Evolutionary conservation across 2,888 invertebrate genomes (phyloP), one percentile per base, ranked within the genome.

Genomic region (Sussaba pulchella): DNA sequence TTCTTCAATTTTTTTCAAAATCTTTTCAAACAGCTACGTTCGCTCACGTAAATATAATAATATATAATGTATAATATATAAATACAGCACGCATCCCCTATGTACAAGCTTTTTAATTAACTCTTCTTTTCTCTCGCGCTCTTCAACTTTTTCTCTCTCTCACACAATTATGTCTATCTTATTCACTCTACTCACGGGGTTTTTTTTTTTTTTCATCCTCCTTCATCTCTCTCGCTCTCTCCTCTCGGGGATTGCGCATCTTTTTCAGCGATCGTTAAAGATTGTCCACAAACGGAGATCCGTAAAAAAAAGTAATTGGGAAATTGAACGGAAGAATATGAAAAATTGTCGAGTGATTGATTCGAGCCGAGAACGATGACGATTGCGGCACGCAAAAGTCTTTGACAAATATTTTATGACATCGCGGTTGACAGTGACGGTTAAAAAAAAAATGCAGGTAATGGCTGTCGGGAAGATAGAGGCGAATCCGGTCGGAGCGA

Each of bases 51-150:
- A 78, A 72, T 82, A 67, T 80, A 79, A 78, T 76, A 79, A 80
- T 76, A 74, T 78, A 73, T 76, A 80, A 82, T 78, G 71, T 83
- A 82, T 85, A 82, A 85, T 84, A 85, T 86, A 87, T 87, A 84
- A 85, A 85, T 88, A 88, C 86, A 84, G 79, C 84, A 88, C 85
- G 84, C 88, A 87, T 86, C 83, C 86, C 78, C 83, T 88, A 88
- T 89, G 72, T 89, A 89, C 87, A 87, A 85, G 83, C 74, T 77
- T 57, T 83, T 63, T n/a, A n/a, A n/a, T n/a, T n/a, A n/a, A 72
- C 63, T 72, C 77, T 61, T 47, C 77, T 72, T 72, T 52, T 66
- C 41, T 76, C 54, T 73, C 66, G 31, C 54, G 73, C 76, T 64
- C 66, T 78, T 64, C 14, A 63, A 64, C 54, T 81, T 61, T 45